phyloP scores from a whole-genome alignment of 2,797 vertebrate species.

The Rhinogobio ventralis region DNA sequence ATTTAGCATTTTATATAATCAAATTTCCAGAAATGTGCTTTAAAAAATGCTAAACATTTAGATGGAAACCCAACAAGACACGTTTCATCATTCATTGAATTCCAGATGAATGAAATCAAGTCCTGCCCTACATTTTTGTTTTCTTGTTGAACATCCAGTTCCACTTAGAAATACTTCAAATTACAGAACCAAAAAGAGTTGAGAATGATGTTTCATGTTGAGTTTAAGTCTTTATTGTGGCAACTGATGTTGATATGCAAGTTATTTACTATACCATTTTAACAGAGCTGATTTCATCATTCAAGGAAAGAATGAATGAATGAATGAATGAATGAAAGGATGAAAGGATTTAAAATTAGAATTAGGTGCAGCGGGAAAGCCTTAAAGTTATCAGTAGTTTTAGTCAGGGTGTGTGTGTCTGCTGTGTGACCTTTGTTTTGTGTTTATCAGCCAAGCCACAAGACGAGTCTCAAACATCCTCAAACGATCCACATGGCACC shows the following conservation, averaged over 20 bases:
- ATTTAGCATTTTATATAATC: not conserved
- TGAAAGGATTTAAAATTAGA: not conserved
- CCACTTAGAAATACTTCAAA: not conserved
- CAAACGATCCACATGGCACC: not conserved
- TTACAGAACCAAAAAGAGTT: not conserved
- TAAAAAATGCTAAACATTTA: not conserved
- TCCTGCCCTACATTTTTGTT: not conserved
- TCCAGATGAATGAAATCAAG: not conserved
- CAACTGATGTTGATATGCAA: not conserved
- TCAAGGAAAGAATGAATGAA: not conserved
- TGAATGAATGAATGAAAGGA: not conserved
- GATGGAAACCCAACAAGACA: not conserved
- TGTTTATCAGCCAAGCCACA: slow-evolving; percentile 26
- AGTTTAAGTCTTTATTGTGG: not conserved
- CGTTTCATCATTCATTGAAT: not conserved
- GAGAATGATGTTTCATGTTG: not conserved
- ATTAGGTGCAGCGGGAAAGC: not conserved
- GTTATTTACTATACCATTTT: not conserved
- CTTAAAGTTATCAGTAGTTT: not conserved
- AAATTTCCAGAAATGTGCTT: not conserved
- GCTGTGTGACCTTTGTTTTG: not conserved
- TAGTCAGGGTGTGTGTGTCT: not conserved
- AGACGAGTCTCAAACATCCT: slow-evolving; percentile 51
- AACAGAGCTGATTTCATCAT: not conserved
- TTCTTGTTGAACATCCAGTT: not conserved